Evolutionary conservation across 2,888 invertebrate species (phyloP).

Genomic region (Meteorus cinctellus): DNA sequence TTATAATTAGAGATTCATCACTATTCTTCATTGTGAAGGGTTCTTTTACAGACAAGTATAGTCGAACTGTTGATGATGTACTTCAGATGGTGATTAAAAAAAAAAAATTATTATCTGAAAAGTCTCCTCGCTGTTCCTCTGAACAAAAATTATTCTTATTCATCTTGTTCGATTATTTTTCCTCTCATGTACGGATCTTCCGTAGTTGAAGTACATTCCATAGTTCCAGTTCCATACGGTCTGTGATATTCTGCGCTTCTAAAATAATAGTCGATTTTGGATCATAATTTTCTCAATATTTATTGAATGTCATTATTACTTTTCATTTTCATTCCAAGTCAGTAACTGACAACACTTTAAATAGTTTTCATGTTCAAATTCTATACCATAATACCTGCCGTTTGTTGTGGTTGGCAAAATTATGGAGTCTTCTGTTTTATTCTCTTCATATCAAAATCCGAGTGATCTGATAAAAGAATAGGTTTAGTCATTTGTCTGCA

Average conservation of each 20-base stretch:
- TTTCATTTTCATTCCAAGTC: too few relatives aligned
- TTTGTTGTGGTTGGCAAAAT: too few relatives aligned
- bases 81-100: not conserved
- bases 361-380: too few relatives aligned
- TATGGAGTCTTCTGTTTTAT: not conserved
- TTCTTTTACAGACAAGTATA: not conserved
- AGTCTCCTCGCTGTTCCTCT: not conserved
- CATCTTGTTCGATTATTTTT: not conserved
- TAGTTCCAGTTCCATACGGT: too few relatives aligned
- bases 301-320: too few relatives aligned
- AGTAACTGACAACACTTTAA: too few relatives aligned
- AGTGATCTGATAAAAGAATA: not conserved
- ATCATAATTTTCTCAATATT: not conserved
- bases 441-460: not conserved
- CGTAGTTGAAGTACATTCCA: too few relatives aligned
- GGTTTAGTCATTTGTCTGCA: constrained; percentile 22
- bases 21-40: not conserved
- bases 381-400: too few relatives aligned
- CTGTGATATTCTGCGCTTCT: not conserved
- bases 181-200: too few relatives aligned
- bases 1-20: not conserved
- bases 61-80: not conserved
- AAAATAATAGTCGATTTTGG: not conserved
- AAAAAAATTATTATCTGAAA: not conserved
- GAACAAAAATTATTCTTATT: not conserved